phyloP scores from a whole-genome alignment of 2,888 invertebrate species.

The Ectemnius continuus region DNA sequence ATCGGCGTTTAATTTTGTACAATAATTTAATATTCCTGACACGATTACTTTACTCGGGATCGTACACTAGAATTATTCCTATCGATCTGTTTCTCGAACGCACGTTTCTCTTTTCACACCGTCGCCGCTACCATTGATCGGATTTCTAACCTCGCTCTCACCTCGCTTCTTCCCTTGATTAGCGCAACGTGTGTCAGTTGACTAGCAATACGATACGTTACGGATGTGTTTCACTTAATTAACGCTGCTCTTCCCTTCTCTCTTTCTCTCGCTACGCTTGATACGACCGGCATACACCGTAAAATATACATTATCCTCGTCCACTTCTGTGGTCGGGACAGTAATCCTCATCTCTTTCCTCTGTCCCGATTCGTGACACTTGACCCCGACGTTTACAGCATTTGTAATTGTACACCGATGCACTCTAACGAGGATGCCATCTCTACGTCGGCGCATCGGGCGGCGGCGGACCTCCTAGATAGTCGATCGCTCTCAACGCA shows the following conservation, averaged over 20 bases:
- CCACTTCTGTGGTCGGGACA: slow-evolving; percentile 22
- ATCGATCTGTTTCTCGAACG: too few species aligned
- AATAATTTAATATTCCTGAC: slow-evolving; percentile 60
- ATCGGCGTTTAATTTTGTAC: slow-evolving; percentile 64
- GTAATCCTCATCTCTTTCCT: slow-evolving; percentile 23
- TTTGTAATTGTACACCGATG: slow-evolving; percentile 57
- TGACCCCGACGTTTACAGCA: slow-evolving; percentile 60
- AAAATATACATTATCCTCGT: slow-evolving; percentile 57
- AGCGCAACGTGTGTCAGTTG: slow-evolving; percentile 49
- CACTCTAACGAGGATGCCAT: not conserved
- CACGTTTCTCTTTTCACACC: not conserved
- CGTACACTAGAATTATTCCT: slow-evolving; percentile 25
- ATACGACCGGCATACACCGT: slow-evolving; percentile 51
- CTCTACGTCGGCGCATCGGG: too few species aligned
- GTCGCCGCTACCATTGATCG: not conserved
- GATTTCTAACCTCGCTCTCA: not conserved
- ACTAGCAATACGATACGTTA: slow-evolving; percentile 66
- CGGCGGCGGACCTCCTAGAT: too few species aligned
- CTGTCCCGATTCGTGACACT: slow-evolving; percentile 49
- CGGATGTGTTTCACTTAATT: slow-evolving; percentile 33
- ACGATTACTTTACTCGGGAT: slow-evolving; percentile 57
- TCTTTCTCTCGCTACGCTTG: slow-evolving; percentile 11
- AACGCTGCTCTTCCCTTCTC: not conserved
- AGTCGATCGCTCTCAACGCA: too few species aligned
- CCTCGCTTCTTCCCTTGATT: not conserved